A percentile compares a stretch with the other conserved stretches of the same genome.
Evolutionary conservation across 2,888 invertebrate genomes (phyloP).

Genomic region (Aporophyla lueneburgensis): DNA sequence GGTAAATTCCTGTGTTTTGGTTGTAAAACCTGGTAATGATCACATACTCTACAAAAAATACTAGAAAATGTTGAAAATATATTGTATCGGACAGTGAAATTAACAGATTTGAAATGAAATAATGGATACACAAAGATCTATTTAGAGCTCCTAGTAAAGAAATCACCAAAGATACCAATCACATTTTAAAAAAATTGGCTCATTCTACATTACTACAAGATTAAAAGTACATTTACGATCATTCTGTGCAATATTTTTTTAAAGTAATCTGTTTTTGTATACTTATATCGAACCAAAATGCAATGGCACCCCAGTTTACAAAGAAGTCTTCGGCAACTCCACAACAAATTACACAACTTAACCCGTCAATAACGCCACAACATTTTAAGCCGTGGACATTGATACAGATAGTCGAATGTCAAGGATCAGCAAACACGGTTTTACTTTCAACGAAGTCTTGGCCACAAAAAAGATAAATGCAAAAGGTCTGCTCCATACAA

Average conservation of each 20-base stretch:
- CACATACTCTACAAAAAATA: background rate
- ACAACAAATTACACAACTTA: conserved; percentile 46
- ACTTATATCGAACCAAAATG: background rate
- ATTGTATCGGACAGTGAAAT: background rate
- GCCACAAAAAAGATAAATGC: background rate
- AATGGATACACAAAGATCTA: background rate
- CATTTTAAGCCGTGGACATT: conserved; percentile 50
- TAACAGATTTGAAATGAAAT: background rate
- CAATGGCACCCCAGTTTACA: conserved; percentile 21
- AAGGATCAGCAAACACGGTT: conserved; percentile 63
- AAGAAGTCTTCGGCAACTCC: conserved; percentile 28
- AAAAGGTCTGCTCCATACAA: background rate
- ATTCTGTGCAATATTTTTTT: background rate
- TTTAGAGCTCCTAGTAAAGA: background rate
- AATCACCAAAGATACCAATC: background rate
- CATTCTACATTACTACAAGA: background rate
- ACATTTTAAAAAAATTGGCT: no score
- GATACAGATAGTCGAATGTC: conserved; percentile 65
- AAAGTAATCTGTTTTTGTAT: background rate
- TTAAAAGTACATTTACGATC: background rate
- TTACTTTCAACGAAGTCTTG: conserved; percentile 62
- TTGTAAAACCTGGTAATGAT: conserved; percentile 10
- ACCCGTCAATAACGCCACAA: conserved; percentile 43
- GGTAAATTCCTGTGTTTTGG: conserved; percentile 50
- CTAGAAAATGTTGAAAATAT: background rate